Evolutionary conservation across 2,797 vertebrate species (phyloP).

Genomic region (Sebastes alutus): DNA sequence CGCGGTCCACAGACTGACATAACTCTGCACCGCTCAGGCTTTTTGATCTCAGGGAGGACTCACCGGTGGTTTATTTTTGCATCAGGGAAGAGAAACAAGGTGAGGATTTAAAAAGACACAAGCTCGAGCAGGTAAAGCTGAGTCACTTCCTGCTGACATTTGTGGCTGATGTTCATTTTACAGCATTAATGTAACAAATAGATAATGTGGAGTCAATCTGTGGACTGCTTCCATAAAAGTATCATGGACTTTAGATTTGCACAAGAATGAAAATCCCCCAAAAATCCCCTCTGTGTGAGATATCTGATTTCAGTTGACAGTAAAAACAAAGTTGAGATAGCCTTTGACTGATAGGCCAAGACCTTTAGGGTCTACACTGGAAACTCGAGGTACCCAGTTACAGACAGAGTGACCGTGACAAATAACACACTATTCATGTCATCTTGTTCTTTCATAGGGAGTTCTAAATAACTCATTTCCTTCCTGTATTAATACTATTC

Average conservation of each 20-base stretch:
- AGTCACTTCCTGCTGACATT: not conserved
- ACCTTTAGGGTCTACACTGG: not conserved
- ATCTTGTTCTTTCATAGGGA: not conserved
- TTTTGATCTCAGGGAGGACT: slow-evolving; percentile 26
- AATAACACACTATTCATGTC: not conserved
- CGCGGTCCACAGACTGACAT: slow-evolving; percentile 24
- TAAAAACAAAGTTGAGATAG: slow-evolving; percentile 10
- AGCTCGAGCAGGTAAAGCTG: not conserved
- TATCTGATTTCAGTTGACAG: not conserved
- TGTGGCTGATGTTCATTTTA: not conserved
- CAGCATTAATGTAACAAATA: not conserved
- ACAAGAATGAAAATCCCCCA: not conserved
- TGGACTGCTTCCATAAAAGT: not conserved
- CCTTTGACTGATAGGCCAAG: slow-evolving; percentile 6
- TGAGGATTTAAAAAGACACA: not conserved
- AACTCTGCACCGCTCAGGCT: not conserved
- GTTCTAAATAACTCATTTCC: slow-evolving; percentile 1
- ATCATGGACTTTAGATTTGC: not conserved
- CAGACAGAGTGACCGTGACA: slow-evolving; percentile 14
- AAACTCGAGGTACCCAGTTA: not conserved
- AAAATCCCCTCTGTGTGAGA: not conserved
- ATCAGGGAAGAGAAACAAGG: not conserved
- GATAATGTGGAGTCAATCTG: not conserved
- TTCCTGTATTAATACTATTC: not conserved
- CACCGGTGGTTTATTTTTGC: not conserved